Conservation (phyloP, 1,140 invertebrate species). For the Zaprionus camerounensis region DNA sequence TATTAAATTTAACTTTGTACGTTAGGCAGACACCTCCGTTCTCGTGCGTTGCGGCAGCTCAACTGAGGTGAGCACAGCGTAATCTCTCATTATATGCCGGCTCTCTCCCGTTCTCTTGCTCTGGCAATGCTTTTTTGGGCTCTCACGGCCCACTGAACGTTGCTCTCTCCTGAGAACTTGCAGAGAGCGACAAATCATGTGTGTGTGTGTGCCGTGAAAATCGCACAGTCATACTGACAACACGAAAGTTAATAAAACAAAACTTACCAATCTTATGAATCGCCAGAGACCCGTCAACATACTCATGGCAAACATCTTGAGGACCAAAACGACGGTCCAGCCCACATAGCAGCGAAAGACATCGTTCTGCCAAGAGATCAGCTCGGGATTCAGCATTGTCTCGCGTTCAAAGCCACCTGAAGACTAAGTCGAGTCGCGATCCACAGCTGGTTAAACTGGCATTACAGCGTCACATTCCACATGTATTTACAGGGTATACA, state of each 20-base stretch:
- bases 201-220: not conserved
- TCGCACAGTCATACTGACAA: constrained; percentile 38
- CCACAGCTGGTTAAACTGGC: not conserved
- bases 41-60: constrained; percentile 22
- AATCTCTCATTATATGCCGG: constrained; percentile 30
- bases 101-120: constrained; percentile 12
- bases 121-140: not conserved
- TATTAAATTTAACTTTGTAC: constrained; percentile 8
- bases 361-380: constrained; percentile 76
- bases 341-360: constrained; percentile 86
- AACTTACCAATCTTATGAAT: constrained; percentile 86
- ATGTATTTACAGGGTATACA: not conserved
- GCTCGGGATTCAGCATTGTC: constrained; percentile 52
- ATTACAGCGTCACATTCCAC: not conserved
- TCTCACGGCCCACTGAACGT: not conserved
- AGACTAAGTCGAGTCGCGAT: constrained; percentile 29
- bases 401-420: constrained; percentile 23
- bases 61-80: constrained; percentile 29
- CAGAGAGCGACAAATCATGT: not conserved
- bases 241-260: not conserved
- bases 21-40: not conserved
- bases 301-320: constrained; percentile 87
- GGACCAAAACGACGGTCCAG: constrained; percentile 85
- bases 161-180: not conserved
- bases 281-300: constrained; percentile 86